phyloP scores from a whole-genome alignment of 2,888 invertebrate species.

The Lottia gigantea region DNA sequence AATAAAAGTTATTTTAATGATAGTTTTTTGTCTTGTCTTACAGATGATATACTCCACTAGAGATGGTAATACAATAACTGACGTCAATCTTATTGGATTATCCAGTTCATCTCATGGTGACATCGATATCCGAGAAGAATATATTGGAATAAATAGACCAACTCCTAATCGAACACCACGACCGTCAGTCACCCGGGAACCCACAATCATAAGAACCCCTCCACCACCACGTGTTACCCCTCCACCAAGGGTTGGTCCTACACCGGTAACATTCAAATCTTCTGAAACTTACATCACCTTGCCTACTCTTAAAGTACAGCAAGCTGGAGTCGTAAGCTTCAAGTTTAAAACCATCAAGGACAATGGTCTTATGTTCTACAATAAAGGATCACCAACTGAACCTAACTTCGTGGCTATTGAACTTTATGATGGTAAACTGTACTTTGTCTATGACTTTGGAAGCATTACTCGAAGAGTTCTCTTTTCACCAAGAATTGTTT shows the following conservation, averaged over 20 bases:
- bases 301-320: constrained; percentile 23
- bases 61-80: not conserved
- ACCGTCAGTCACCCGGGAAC: constrained; percentile 8
- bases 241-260: constrained; percentile 16
- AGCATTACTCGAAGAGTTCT: constrained; percentile 40
- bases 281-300: constrained; percentile 15
- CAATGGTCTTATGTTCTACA: constrained; percentile 55
- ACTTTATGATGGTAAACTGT: constrained; percentile 60
- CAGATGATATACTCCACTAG: constrained; percentile 22
- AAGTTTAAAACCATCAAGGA: constrained; percentile 57
- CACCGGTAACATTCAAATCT: constrained; percentile 32
- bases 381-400: constrained; percentile 29
- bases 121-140: not conserved
- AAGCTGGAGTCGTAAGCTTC: constrained; percentile 40
- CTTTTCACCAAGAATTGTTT: constrained; percentile 46
- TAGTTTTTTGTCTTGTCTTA: not conserved
- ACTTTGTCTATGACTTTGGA: constrained; percentile 59
- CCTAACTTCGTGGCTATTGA: constrained; percentile 57
- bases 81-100: constrained; percentile 9
- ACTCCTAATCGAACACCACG: constrained; percentile 4
- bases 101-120: constrained; percentile 7
- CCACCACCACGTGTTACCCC: constrained; percentile 18
- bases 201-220: constrained; percentile 17
- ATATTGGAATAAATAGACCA: not conserved
- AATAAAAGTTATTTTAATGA: too few species aligned